A percentile compares a stretch with the other conserved stretches of the same genome.
Evolutionary conservation across 2,888 invertebrate genomes (phyloP).

Genomic region (Leucania comma): DNA sequence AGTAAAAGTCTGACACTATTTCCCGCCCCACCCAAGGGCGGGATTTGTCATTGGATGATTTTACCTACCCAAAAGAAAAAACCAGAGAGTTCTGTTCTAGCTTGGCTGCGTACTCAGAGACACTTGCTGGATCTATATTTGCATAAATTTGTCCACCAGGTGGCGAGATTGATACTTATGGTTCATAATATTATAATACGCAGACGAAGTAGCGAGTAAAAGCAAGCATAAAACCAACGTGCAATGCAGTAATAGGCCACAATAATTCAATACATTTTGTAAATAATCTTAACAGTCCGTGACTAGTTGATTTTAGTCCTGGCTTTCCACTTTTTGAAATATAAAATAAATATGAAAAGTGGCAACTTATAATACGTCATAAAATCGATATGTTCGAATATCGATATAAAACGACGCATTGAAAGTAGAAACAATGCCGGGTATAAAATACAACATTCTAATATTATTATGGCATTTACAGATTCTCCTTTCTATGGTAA

Average conservation of each 20-base stretch:
- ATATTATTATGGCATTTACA: slow-evolving; percentile 72
- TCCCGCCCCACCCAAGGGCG: no score
- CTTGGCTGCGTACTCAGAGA: no score
- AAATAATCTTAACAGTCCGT: slow-evolving; percentile 43
- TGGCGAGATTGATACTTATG: no score
- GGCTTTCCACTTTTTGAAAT: slow-evolving; percentile 41
- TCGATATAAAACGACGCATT: slow-evolving; percentile 69
- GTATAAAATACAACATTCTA: slow-evolving; percentile 76
- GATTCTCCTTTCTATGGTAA: slow-evolving; percentile 81
- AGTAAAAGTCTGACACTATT: no score
- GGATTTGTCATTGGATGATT: no score
- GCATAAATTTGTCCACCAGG: no score
- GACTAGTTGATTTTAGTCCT: slow-evolving; percentile 35
- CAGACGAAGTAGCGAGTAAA: neutral
- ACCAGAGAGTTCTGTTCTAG: no score
- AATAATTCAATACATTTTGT: slow-evolving; percentile 22
- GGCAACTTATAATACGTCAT: slow-evolving; percentile 69
- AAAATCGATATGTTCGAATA: slow-evolving; percentile 72
- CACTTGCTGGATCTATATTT: no score
- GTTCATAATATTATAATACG: neutral
- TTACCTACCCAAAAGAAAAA: no score
- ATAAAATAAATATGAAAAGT: slow-evolving; percentile 62
- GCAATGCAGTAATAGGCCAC: slow-evolving; percentile 5
- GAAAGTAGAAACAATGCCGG: slow-evolving; percentile 78
- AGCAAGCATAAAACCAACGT: neutral